phyloP scores from a whole-genome alignment of 1,140 invertebrate genomes.

The Pachypsylla venusta region DNA sequence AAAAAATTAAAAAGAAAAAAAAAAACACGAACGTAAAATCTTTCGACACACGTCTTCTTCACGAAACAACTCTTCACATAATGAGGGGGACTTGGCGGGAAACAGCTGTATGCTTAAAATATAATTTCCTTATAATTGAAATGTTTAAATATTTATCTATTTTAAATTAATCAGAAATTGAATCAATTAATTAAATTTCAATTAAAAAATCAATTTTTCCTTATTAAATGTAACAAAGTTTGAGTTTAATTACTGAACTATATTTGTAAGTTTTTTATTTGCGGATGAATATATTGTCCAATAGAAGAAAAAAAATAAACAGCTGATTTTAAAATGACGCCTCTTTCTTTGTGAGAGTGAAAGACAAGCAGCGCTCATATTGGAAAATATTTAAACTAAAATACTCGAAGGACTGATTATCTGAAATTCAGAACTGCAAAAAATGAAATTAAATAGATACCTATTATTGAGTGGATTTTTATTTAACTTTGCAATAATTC shows the following conservation, averaged over 20 bases:
- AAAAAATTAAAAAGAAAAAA: not conserved
- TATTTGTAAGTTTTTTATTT: not conserved
- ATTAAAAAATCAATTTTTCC: too few relatives aligned
- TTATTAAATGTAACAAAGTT: not conserved
- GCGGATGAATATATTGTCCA: not conserved
- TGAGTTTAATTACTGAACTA: not conserved
- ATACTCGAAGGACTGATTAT: too few relatives aligned
- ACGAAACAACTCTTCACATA: not conserved
- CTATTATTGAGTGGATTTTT: too few relatives aligned
- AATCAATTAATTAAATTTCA: too few relatives aligned
- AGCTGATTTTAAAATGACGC: slow-evolving; percentile 9
- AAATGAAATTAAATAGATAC: too few relatives aligned
- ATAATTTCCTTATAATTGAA: too few relatives aligned
- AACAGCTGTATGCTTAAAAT: slow-evolving; percentile 42
- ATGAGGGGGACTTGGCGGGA: slow-evolving; percentile 38
- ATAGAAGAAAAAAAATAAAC: not conserved
- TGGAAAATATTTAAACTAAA: slow-evolving; percentile 4
- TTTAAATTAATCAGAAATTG: too few relatives aligned
- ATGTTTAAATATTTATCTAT: too few relatives aligned
- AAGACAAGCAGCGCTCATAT: not conserved
- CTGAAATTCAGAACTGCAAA: too few relatives aligned
- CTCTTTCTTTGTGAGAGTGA: slow-evolving; percentile 2
- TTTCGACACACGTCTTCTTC: not conserved
- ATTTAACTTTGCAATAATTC: too few relatives aligned
- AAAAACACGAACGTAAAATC: slow-evolving; percentile 1